Evolutionary conservation across 2,113 vertebrate genomes (phyloP), one percentile per base, ranked within the genome.

Genomic region (Tinamus guttatus): DNA sequence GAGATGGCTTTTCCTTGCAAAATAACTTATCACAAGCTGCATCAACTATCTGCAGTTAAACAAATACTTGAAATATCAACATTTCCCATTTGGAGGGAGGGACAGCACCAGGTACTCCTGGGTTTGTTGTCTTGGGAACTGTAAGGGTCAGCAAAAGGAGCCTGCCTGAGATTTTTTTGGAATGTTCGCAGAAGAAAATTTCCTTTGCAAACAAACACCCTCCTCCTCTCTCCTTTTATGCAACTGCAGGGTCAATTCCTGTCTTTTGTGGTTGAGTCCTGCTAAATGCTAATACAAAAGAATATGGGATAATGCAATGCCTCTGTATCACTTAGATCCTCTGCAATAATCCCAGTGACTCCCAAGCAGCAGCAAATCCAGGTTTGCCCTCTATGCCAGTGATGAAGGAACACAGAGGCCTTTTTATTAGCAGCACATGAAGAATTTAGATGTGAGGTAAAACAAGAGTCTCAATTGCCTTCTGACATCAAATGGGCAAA

Each of bases 1-100:
- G 40, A 96, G 78, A 45, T 80, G 93, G 95, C 45, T 51, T 95
- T 90, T 96, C 81, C 63, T 91, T 77, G 32, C 68, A 75, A 81
- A 93, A 90, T 83, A 52, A 85, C 88, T 95, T 90, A 95, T 97
- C 96, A 96, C 97, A 97, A 98, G 96, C 97, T 98, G 96, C 93
- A 85, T 97, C 97, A 97, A 97, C 97, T 97, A 87, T 93, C 90
- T 49, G 0, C 90, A 69, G 93, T 94, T 95, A 95, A 97, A 97
- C 60, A 98, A 98, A 98, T 76, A 92, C 78, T 87, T 41, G 34
- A 84, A 91, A 96, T 85, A 93, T 92, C 86, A 97, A 95, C 80
- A 96, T 96, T 90, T 93, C 60, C 80, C 30, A 0, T 90, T 89
- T 30, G 14, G 67, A 95, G n/a, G 89, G 88, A 80, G 81, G 82